These are phyloP conservation scores for Cephalopterus ornatus DNA, from an alignment of 2,113 vertebrate genomes.

Conservation along the genomic window DNA sequence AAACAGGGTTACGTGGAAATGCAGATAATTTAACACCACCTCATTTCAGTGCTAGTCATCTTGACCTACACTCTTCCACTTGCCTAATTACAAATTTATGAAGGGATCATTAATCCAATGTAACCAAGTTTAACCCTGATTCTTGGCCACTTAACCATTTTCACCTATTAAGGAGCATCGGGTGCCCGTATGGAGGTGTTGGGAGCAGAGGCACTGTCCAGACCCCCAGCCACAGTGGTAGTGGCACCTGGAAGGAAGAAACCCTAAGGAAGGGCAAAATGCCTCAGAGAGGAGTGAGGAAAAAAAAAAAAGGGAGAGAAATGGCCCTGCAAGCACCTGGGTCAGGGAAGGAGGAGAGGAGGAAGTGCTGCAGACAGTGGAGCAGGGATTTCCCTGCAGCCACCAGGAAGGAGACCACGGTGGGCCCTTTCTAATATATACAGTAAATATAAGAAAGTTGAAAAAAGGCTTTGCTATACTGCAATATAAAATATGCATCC, in stretches of 20 bases:
- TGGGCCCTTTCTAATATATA: rapidly evolving
- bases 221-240: background rate
- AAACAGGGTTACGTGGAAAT: background rate
- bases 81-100: background rate
- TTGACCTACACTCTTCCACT: background rate
- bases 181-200: rapidly evolving
- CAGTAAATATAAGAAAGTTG: background rate
- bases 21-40: background rate
- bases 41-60: background rate
- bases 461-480: background rate
- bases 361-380: background rate
- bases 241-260: background rate
- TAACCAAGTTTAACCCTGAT: background rate
- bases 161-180: rapidly evolving
- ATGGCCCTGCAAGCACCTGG: rapidly evolving
- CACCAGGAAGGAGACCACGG: rapidly evolving
- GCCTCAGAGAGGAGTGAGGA: background rate
- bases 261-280: background rate
- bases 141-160: background rate
- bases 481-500: background rate
- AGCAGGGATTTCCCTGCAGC: background rate
- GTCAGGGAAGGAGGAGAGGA: background rate
- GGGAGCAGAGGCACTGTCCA: rapidly evolving
- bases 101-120: background rate
- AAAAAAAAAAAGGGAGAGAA: background rate